Conservation (phyloP, 64 coral and sea anemone species). For the Dendronephthya gigantea region DNA sequence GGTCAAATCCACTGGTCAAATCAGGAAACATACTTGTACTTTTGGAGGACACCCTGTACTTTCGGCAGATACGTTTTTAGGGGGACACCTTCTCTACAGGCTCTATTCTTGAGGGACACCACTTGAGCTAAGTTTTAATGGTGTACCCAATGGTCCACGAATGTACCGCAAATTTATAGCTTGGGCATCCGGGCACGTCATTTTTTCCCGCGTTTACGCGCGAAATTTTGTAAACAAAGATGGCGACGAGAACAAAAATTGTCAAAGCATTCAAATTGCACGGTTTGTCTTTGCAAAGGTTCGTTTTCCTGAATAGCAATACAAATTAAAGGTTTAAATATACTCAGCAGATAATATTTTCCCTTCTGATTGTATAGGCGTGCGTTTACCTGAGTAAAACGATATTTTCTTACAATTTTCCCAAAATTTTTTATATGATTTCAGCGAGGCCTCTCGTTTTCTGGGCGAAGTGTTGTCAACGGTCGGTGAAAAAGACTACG, state of each 20-base stretch:
- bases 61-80: too few species aligned
- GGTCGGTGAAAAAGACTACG: slow-evolving; percentile 63
- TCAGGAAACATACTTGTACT: too few species aligned
- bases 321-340: background rate
- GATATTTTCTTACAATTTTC: background rate
- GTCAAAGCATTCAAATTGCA: slow-evolving; percentile 73
- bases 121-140: too few species aligned
- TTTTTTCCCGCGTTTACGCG: slow-evolving; percentile 66
- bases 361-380: too few species aligned
- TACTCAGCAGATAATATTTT: too few species aligned
- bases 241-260: slow-evolving; percentile 63
- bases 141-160: too few species aligned
- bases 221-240: slow-evolving; percentile 33
- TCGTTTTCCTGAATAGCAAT: background rate
- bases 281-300: slow-evolving; percentile 63
- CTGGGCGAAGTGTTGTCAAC: slow-evolving; percentile 67
- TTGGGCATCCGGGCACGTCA: background rate
- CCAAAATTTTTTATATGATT: background rate
- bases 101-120: too few species aligned
- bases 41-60: too few species aligned
- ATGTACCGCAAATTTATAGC: background rate
- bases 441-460: slow-evolving; percentile 67
- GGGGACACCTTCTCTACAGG: too few species aligned
- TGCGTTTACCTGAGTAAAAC: too few species aligned
- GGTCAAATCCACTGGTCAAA: too few species aligned